Percentiles rank a stretch among this genome's conserved stretches.
Conservation (phyloP, 2,113 vertebrate genomes). For the Gila orcuttii region DNA sequence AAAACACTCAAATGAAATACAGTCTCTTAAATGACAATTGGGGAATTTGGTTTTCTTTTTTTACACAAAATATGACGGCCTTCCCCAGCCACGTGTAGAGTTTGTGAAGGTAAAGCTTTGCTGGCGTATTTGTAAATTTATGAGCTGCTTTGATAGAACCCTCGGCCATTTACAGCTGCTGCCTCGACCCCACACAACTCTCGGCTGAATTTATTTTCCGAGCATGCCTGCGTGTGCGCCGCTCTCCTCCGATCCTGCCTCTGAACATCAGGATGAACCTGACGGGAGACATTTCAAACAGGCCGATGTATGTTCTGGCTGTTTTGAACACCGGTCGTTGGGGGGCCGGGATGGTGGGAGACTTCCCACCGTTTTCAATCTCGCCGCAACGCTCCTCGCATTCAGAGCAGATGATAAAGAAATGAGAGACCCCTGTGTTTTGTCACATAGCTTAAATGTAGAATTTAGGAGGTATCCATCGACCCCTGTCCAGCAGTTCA, state of each 20-base stretch:
- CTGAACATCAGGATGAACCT: constrained; percentile 57
- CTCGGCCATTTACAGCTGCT: constrained; percentile 53
- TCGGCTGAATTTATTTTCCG: constrained; percentile 58
- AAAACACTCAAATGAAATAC: constrained; percentile 41
- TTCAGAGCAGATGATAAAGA: constrained; percentile 61
- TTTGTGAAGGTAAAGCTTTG: constrained; percentile 42
- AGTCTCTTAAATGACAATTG: constrained; percentile 7
- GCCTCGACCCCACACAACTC: constrained; percentile 54
- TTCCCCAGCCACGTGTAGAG: constrained; percentile 1
- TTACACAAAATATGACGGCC: constrained; percentile 29
- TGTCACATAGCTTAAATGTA: constrained; percentile 62
- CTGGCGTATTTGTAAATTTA: constrained; percentile 52
- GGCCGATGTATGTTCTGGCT: constrained; percentile 57
- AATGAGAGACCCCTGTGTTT: constrained; percentile 56
- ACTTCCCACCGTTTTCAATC: constrained; percentile 67
- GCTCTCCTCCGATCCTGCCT: constrained; percentile 49
- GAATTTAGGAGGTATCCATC: constrained; percentile 58
- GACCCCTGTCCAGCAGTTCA: constrained; percentile 69
- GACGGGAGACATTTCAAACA: constrained; percentile 66
- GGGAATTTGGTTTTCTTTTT: constrained; percentile 22
- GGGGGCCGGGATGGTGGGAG: constrained; percentile 27
- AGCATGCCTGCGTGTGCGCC: constrained; percentile 44
- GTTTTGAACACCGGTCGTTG: constrained; percentile 59
- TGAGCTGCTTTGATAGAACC: constrained; percentile 59
- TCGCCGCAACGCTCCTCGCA: constrained; percentile 54